These are phyloP conservation scores for Drepana falcataria DNA, from an alignment of 2,888 invertebrate species.

Conservation along the genomic window DNA sequence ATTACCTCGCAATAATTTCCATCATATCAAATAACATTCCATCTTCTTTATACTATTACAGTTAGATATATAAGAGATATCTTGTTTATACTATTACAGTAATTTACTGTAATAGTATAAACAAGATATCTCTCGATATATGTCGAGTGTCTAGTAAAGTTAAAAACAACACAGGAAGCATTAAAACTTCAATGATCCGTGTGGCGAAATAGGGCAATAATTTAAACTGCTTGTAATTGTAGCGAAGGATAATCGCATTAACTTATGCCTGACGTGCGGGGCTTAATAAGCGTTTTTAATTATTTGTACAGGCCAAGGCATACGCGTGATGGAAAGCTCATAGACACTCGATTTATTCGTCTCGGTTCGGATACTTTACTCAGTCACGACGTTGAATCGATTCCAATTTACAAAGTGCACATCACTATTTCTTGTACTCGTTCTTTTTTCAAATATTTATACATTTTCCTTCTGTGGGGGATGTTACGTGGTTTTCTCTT, in stretches of 20 bases:
- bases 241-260: constrained; percentile 57
- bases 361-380: constrained; percentile 26
- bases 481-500: no score
- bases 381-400: constrained; percentile 24
- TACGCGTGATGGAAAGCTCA: constrained; percentile 42
- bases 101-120: no score
- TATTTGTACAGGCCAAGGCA: constrained; percentile 22
- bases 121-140: no score
- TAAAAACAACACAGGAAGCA: neutral
- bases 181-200: constrained; percentile 48
- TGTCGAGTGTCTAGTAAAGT: neutral
- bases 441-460: no score
- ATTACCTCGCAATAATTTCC: no score
- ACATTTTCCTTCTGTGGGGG: no score
- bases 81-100: no score
- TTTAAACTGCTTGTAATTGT: constrained; percentile 65
- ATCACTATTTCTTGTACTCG: constrained; percentile 23
- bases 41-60: no score
- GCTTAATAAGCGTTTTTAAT: constrained; percentile 41
- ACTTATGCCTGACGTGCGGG: constrained; percentile 40
- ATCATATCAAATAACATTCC: no score
- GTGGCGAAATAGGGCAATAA: constrained; percentile 53
- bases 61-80: no score
- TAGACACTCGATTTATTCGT: constrained; percentile 51
- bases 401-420: constrained; percentile 13